Base-by-base conservation (phyloP, 2,113 vertebrate genomes). In the Pelusios castaneus region DNA sequence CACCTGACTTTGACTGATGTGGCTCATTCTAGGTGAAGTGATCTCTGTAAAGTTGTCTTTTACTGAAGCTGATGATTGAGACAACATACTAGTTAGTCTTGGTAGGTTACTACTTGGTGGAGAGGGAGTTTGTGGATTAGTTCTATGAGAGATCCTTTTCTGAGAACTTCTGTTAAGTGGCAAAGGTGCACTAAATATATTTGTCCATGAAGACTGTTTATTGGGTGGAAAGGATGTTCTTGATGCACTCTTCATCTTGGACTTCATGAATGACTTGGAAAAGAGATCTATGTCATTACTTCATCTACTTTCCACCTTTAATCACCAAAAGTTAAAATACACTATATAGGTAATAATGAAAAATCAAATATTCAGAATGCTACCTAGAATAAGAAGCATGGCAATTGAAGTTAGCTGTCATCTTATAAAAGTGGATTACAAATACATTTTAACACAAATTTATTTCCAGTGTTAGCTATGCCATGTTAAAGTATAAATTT, bases 171-270 rank as follows among this genome's bases (percentile, higher is more conserved):
- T 63, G 21, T 70, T 31, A 21, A 52, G 80, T 58, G 41, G 80
- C 49, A 21, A 34, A 41, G 84, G 25, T 7, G 95, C 83, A 79
- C 13, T 10, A 52, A 81, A 5, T 12, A 27, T 92, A 89, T 96
- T 96, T 96, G 90, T 24, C 1, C 78, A 93, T 70, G 97, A 97
- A 24, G 85, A 90, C 67, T 96, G 91, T 58, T n/a, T 85, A 2
- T 0, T 43, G 78, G 96, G 43, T 9, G 85, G 70, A 45, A 88
- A 92, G 47, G 91, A 54, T 16, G 1, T 67, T 87, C 52, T 89
- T 11, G 63, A 76, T 1, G 31, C 52, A 82, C 70, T n/a, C 58
- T n/a, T 82, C 76, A 88, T 49, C 51, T 89, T 93, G 82, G 29
- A 45, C 91, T 89, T 95, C 95, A 67, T 8, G 83, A 88, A 90